These are phyloP conservation scores for Melanostigma gelatinosum DNA, from an alignment of 2,113 vertebrate species.

Conservation along the genomic window DNA sequence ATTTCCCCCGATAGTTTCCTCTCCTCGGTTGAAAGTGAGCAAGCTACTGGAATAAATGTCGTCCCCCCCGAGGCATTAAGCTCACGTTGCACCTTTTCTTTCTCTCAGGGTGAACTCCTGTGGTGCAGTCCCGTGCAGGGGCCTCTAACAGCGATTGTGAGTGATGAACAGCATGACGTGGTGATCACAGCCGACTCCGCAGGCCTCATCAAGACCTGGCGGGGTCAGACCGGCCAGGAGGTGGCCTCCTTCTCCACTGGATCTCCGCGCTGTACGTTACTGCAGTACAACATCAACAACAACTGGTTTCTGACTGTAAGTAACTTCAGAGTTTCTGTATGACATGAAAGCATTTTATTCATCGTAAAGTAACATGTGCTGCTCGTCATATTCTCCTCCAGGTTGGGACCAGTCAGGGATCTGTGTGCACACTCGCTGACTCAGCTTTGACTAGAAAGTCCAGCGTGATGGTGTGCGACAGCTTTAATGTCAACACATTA, in stretches of 20 bases:
- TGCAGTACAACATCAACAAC: constrained; percentile 62
- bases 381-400: constrained; percentile 36
- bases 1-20: background rate
- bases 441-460: constrained; percentile 72
- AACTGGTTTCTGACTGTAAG: constrained; percentile 79
- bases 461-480: constrained; percentile 56
- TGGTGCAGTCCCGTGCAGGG: constrained; percentile 81
- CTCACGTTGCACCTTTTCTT: background rate
- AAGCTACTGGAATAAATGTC: background rate
- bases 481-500: constrained; percentile 63
- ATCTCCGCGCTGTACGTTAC: constrained; percentile 57
- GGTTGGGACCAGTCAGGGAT: constrained; percentile 75
- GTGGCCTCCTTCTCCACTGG: constrained; percentile 68
- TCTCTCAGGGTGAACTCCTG: constrained; percentile 74
- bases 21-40: no score
- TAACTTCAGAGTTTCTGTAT: background rate
- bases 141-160: constrained; percentile 71
- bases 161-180: constrained; percentile 66
- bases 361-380: background rate
- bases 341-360: background rate
- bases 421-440: constrained; percentile 66
- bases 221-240: constrained; percentile 72
- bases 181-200: constrained; percentile 73
- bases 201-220: constrained; percentile 77
- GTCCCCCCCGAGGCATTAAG: background rate